Percentiles rank a stretch among this genome's conserved stretches.
phyloP scores from a whole-genome alignment of 2,113 vertebrate genomes.

The Manacus vitellinus region DNA sequence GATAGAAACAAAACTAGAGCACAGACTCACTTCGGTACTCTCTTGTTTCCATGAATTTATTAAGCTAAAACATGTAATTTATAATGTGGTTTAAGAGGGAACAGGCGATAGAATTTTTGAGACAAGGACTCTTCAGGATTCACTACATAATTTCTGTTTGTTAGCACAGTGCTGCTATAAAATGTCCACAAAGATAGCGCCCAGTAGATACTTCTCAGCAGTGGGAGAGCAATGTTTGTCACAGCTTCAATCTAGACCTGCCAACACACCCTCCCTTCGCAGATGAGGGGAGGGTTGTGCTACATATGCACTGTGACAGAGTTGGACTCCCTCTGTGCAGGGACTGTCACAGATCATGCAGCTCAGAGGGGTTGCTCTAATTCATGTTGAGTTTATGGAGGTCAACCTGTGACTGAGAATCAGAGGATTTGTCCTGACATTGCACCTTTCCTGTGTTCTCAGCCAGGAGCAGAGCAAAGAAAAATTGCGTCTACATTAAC shows the following conservation, averaged over 20 bases:
- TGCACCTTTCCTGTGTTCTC: slow-evolving; percentile 1
- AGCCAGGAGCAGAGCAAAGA: not conserved
- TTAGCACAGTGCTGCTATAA: not conserved
- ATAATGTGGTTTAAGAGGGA: not conserved
- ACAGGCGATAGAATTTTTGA: not conserved
- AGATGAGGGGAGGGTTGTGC: not conserved
- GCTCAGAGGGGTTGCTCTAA: not conserved
- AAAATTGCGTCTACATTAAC: slow-evolving; percentile 28
- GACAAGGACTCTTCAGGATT: not conserved
- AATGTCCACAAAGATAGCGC: rapidly evolving
- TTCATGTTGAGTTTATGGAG: not conserved
- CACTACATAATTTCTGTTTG: not conserved
- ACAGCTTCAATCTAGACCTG: not conserved
- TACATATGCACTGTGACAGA: rapidly evolving
- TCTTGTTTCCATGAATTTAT: not conserved
- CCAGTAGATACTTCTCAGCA: not conserved
- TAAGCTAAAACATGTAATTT: not conserved
- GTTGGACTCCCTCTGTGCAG: not conserved
- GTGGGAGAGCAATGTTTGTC: not conserved
- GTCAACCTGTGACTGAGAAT: not conserved
- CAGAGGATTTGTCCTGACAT: not conserved
- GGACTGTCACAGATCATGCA: not conserved
- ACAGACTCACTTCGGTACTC: rapidly evolving
- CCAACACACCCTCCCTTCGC: rapidly evolving
- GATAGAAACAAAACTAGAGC: not conserved